A percentile compares a stretch with the other conserved stretches of the same genome.
phyloP scores from a whole-genome alignment of 1,140 invertebrate species.

The Drosophila carrolli region DNA sequence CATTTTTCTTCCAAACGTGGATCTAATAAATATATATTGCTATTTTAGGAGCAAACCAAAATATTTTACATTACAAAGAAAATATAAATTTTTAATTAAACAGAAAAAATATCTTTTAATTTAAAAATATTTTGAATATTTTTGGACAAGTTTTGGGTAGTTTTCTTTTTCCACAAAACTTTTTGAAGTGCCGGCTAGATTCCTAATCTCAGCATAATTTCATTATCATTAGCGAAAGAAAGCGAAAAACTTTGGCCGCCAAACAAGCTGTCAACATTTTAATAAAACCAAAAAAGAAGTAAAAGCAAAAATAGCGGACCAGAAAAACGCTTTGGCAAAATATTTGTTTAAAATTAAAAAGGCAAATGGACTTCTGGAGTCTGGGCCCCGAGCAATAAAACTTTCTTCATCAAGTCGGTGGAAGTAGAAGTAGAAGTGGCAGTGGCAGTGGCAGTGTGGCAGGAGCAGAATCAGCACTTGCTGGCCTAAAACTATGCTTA shows the following conservation, averaged over 20 bases:
- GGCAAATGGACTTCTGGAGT: conserved; percentile 45
- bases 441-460: background rate
- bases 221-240: conserved; percentile 38
- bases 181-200: conserved; percentile 1
- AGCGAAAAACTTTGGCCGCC: conserved; percentile 36
- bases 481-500: conserved; percentile 76
- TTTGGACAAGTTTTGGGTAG: too few species aligned
- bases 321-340: conserved; percentile 51
- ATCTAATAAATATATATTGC: too few species aligned
- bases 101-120: too few species aligned
- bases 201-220: conserved; percentile 37
- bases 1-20: too few species aligned
- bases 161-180: too few species aligned
- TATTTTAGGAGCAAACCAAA: too few species aligned
- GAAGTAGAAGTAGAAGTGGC: background rate
- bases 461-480: conserved; percentile 51
- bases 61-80: too few species aligned
- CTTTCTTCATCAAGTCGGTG: conserved; percentile 74
- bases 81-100: too few species aligned
- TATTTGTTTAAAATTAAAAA: conserved; percentile 75
- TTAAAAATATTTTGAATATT: too few species aligned
- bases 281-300: conserved; percentile 38
- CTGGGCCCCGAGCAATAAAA: conserved; percentile 56
- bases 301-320: conserved; percentile 15
- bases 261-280: conserved; percentile 76